phyloP scores from a whole-genome alignment of 2,888 invertebrate genomes.

The Eilema sororculum region DNA sequence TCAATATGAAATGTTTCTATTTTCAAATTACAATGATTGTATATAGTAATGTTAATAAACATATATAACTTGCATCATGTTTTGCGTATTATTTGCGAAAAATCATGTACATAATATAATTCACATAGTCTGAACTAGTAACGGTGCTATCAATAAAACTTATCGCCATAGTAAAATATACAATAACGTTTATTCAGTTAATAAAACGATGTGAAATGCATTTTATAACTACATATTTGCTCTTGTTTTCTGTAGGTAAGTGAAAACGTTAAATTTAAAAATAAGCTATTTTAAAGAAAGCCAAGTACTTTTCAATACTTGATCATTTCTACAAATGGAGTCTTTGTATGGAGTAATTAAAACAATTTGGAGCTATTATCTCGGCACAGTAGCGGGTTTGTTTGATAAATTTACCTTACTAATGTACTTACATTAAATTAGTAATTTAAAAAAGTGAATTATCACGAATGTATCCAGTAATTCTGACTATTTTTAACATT shows the following conservation, averaged over 20 bases:
- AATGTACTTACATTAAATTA: no score
- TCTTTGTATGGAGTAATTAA: not conserved
- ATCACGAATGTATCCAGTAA: no score
- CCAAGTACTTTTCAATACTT: not conserved
- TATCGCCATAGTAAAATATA: slow-evolving; percentile 39
- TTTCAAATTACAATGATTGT: slow-evolving; percentile 84
- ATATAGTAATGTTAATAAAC: slow-evolving; percentile 86
- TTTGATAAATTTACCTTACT: no score
- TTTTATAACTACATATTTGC: slow-evolving; percentile 38
- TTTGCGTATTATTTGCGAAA: slow-evolving; percentile 46
- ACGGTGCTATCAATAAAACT: slow-evolving; percentile 29
- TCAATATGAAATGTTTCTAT: slow-evolving; percentile 82
- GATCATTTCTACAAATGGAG: not conserved
- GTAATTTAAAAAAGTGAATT: no score
- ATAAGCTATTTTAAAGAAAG: not conserved
- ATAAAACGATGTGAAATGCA: slow-evolving; percentile 43
- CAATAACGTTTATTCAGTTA: slow-evolving; percentile 36
- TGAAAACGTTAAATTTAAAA: slow-evolving; percentile 20
- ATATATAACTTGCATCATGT: slow-evolving; percentile 77
- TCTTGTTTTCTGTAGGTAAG: slow-evolving; percentile 51
- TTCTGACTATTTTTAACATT: no score
- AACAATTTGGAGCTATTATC: not conserved
- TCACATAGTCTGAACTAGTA: slow-evolving; percentile 21
- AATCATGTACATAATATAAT: slow-evolving; percentile 27
- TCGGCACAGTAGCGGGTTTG: not conserved